Percentiles rank a stretch among this genome's conserved stretches.
These are phyloP conservation scores for Byasa hedistus DNA, from an alignment of 2,888 invertebrate genomes.

Conservation along the genomic window DNA sequence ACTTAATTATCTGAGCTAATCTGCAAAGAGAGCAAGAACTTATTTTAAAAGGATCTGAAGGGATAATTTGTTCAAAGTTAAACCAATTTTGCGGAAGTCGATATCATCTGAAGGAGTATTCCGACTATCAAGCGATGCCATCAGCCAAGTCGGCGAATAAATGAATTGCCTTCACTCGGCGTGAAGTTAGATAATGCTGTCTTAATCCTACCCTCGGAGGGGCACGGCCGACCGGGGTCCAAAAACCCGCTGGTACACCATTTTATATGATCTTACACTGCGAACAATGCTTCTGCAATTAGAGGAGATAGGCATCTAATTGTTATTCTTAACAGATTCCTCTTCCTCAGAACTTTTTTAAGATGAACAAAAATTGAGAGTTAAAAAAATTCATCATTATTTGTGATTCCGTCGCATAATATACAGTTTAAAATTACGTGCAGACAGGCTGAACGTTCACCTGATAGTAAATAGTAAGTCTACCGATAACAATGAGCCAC, in stretches of 20 bases:
- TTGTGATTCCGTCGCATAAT: too few species aligned
- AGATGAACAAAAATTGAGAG: not conserved
- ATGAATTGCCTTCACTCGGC: conserved; percentile 26
- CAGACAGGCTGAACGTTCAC: too few species aligned
- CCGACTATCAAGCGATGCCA: conserved; percentile 26
- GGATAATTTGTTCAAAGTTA: conserved; percentile 23
- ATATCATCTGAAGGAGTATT: conserved; percentile 26
- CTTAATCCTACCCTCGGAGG: conserved; percentile 23
- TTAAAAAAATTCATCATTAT: too few species aligned
- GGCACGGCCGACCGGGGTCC: conserved; percentile 10
- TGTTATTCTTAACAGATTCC: conserved; percentile 15
- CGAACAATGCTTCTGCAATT: conserved; percentile 27
- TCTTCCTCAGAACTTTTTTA: not conserved
- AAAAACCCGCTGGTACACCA: conserved; percentile 18
- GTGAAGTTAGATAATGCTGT: conserved; percentile 27
- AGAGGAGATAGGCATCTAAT: conserved; percentile 23
- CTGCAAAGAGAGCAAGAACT: conserved; percentile 1
- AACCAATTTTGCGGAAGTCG: conserved; percentile 29
- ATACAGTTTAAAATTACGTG: too few species aligned
- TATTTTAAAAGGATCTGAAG: conserved; percentile 4
- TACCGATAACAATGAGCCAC: too few species aligned
- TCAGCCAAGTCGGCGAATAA: conserved; percentile 24
- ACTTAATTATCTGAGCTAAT: not conserved
- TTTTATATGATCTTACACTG: conserved; percentile 12
- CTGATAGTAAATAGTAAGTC: too few species aligned